Evolutionary conservation across 2,888 invertebrate genomes (phyloP).

Genomic region (Patella pellucida): DNA sequence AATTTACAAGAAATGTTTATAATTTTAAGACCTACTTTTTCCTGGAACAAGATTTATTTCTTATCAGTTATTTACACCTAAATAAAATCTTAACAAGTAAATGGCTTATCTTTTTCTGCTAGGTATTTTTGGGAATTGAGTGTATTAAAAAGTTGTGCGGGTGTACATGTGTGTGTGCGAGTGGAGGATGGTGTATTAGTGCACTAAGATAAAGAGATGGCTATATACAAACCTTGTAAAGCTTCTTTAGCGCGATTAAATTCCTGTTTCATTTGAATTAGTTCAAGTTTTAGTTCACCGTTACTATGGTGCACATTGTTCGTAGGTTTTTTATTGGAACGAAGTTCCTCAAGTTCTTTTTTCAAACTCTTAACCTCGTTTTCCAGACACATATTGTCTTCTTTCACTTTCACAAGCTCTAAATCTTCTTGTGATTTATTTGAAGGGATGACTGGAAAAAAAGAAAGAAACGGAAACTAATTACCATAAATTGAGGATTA

Average conservation of each 20-base stretch:
- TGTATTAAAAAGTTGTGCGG: too few relatives aligned
- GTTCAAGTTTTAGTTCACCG: constrained; percentile 71
- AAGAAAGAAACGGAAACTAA: neutral
- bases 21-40: too few relatives aligned
- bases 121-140: too few relatives aligned
- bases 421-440: constrained; percentile 46
- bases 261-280: constrained; percentile 81
- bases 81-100: too few relatives aligned
- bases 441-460: constrained; percentile 1
- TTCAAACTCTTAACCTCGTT: constrained; percentile 64
- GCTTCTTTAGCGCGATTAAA: constrained; percentile 82
- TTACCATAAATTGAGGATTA: too few relatives aligned
- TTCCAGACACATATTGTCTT: constrained; percentile 65
- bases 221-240: constrained; percentile 73
- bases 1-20: too few relatives aligned
- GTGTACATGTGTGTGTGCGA: too few relatives aligned
- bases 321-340: constrained; percentile 68
- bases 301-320: constrained; percentile 49
- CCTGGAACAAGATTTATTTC: too few relatives aligned
- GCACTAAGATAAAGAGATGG: neutral
- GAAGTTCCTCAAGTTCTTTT: constrained; percentile 72
- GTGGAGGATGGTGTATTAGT: neutral
- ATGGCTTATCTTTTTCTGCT: too few relatives aligned
- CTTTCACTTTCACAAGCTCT: constrained; percentile 52
- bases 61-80: too few relatives aligned